A percentile compares a stretch with the other conserved stretches of the same genome.
Evolutionary conservation across 2,888 invertebrate species (phyloP).

Genomic region (Melieria omissa): DNA sequence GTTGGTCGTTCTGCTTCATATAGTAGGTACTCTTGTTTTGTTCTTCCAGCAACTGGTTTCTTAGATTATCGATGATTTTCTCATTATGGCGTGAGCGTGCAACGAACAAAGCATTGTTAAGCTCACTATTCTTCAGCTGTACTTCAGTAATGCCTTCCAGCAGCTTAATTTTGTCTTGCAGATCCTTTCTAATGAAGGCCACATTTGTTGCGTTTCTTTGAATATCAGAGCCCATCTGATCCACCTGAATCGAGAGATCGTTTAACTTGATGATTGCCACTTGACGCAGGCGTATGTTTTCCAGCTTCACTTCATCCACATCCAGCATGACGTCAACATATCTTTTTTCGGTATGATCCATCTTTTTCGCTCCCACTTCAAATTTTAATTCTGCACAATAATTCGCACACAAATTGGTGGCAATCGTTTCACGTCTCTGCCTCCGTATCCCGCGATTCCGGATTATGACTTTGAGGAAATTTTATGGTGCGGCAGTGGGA

Average conservation of each 20-base stretch:
- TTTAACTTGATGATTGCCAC: constrained; percentile 33
- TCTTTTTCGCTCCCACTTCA: no score
- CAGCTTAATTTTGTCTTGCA: constrained; percentile 50
- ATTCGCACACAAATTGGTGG: no score
- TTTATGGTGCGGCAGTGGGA: no score
- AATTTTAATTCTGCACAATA: no score
- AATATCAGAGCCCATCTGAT: constrained; percentile 49
- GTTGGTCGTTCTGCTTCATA: no score
- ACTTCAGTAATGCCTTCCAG: constrained; percentile 56
- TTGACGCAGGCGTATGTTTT: no score
- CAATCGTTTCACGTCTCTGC: no score
- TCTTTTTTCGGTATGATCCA: no score
- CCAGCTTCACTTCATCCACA: no score
- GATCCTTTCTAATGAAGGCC: constrained; percentile 47
- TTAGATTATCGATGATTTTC: constrained; percentile 50
- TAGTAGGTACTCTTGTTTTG: constrained; percentile 36
- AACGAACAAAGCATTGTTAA: constrained; percentile 48
- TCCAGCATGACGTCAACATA: no score
- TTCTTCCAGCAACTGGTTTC: constrained; percentile 50
- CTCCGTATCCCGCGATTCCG: no score
- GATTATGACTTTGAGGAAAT: no score
- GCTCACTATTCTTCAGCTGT: constrained; percentile 51
- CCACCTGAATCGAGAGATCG: constrained; percentile 46
- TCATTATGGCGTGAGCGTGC: constrained; percentile 51
- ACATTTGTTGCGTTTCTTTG: constrained; percentile 40